phyloP scores from a whole-genome alignment of 1,140 invertebrate genomes.

The Camponotus vicinus region DNA sequence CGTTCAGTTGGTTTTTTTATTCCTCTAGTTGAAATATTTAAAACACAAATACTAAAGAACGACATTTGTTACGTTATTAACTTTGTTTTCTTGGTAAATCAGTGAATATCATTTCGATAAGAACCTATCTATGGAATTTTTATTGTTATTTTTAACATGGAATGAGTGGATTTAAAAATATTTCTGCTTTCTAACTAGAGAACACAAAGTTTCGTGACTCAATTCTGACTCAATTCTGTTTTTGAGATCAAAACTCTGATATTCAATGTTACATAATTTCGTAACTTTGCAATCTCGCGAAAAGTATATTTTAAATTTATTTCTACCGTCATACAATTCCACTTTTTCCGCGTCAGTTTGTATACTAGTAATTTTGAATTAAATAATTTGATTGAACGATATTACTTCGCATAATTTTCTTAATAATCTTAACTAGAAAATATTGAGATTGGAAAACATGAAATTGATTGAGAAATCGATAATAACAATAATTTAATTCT shows the following conservation, averaged over 20 bases:
- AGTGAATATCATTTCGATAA: neutral
- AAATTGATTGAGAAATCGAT: neutral
- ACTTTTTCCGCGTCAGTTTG: neutral
- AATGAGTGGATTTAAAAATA: neutral
- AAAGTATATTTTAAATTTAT: neutral
- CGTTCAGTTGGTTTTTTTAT: no score
- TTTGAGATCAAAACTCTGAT: neutral
- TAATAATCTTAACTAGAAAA: neutral
- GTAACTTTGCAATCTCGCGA: neutral
- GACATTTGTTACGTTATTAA: no score
- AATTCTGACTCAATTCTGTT: neutral
- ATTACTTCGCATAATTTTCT: neutral
- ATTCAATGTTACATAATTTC: neutral
- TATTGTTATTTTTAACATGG: neutral
- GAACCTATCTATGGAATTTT: neutral
- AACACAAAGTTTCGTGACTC: neutral
- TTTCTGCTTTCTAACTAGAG: neutral
- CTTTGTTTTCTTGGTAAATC: no score
- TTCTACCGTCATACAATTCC: neutral
- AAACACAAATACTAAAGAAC: no score
- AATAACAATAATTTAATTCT: constrained; percentile 18
- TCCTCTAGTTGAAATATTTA: no score
- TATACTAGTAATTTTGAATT: neutral
- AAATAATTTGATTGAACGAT: neutral
- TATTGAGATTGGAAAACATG: neutral